Base-by-base conservation (phyloP, 1,140 invertebrate species). In the Drosophila pruinosa region DNA sequence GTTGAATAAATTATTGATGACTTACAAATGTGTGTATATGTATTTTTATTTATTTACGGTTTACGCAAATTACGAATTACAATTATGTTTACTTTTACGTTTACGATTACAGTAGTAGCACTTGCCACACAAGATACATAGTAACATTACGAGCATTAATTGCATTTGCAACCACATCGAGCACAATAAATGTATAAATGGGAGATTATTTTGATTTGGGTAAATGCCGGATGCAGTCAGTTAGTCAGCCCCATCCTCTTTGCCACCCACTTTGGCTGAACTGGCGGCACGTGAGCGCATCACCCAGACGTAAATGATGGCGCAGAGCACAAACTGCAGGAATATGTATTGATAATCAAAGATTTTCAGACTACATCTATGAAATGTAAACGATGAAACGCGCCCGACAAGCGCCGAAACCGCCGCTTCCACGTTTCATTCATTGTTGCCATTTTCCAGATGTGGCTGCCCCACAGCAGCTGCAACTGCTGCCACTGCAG, bases 381-480 rank as follows among this genome's bases (percentile, higher is more conserved):
- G 71, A 78, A 79, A 75, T 75, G 73, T 86, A 47, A 75, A 75
- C 38, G 56, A 78, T 75, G 81, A 89, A 89, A 90, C 79, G 77
- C 89, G 89, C 85, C 89, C 89, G 72, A 90, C 89, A 78, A 90
- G 75, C 89, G 85, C 85, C 65, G 79, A 85, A 72, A 77, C 71
- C 48, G 82, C 78, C 78, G 64, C 85, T 89, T 83, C 85, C 89
- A 78, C 89, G 86, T 90, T 89, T 90, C 89, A 90, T 90, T 90
- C 89, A 57, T 78, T 83, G 52, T 75, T 80, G 61, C 43, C 70
- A 12, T 72, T 22, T 10, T 57, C n/a, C n/a, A n/a, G n/a, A n/a
- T n/a, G n/a, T n/a, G n/a, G 81, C 19, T 58, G 77, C 12, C 59
- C 50, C 2, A 50, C 62, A 17, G 38, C 71, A 19, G 47, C 43